Base-by-base conservation (phyloP, 2,888 invertebrate species). In the Nymphalis c-album region DNA sequence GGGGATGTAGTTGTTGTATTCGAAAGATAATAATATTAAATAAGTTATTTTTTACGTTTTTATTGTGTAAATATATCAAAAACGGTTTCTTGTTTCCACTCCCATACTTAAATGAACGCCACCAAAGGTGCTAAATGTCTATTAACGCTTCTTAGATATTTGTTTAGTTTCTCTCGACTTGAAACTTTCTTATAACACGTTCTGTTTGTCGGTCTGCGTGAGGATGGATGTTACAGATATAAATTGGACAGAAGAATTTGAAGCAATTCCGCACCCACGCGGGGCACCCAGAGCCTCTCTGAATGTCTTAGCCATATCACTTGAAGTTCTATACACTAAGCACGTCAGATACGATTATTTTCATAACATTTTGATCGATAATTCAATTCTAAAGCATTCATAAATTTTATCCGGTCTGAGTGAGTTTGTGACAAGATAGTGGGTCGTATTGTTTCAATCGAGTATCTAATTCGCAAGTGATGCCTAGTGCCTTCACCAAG, bases 21-120 rank as follows among this genome's bases (percentile, higher is more conserved):
- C 91, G 86, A 90, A 91, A 88, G 90, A 91, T 91, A 90, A 91
- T 92, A 91, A 92, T 91, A 90, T 89, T 90, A 91, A 91, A 91
- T 91, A 91, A 91, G 91, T 91, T 93, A 91, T 93, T 92, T 93
- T 92, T 91, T 91, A 92, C 92, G 91, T 92, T 91, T 91, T 90
- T 90, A 91, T 88, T 84, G 90, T 90, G 89, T 91, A 91, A 88
- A 91, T 89, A 90, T 84, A 86, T 87, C 88, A 88, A 83, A 84
- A 84, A 84, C 81, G 83, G 86, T 90, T 90, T 85, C 87, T 90
- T 90, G 82, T 88, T 86, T 88, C 88, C 87, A 87, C 79, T 86
- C 84, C 86, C 87, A 83, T 85, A 83, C 80, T 75, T 86, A 84
- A 85, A 81, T 82, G 79, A 81, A 85, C 85, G 87, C 84, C 90